phyloP scores from a whole-genome alignment of 2,888 invertebrate species.

The Drosophila macrospina region DNA sequence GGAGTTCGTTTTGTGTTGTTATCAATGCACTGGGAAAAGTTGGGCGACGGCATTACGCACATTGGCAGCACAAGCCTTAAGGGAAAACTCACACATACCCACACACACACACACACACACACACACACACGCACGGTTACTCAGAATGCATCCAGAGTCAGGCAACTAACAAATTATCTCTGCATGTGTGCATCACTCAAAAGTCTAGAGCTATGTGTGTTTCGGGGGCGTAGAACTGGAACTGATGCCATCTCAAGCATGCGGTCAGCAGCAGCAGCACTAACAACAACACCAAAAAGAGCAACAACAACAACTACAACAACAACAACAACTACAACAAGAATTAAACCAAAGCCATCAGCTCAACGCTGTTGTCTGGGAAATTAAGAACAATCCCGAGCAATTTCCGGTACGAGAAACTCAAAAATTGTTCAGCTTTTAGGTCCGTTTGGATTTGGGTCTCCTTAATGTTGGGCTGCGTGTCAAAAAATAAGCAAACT shows the following conservation, averaged over 20 bases:
- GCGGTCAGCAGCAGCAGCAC: slow-evolving; percentile 60
- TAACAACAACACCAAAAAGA: slow-evolving; percentile 25
- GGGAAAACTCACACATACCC: slow-evolving; percentile 31
- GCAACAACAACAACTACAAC: slow-evolving; percentile 19
- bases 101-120: not conserved
- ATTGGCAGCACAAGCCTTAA: slow-evolving; percentile 60
- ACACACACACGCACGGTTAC: slow-evolving; percentile 8
- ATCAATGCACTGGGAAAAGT: slow-evolving; percentile 61
- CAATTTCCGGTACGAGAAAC: slow-evolving; percentile 77
- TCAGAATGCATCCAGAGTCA: slow-evolving; percentile 48
- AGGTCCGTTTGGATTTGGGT: slow-evolving; percentile 27
- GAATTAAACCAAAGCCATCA: slow-evolving; percentile 48
- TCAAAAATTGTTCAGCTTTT: slow-evolving; percentile 67
- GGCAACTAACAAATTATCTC: slow-evolving; percentile 80
- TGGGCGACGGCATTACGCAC: slow-evolving; percentile 65
- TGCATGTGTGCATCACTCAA: slow-evolving; percentile 79
- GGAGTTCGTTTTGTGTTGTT: slow-evolving; percentile 33
- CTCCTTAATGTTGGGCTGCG: slow-evolving; percentile 15
- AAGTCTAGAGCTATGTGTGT: slow-evolving; percentile 59
- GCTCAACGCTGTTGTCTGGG: slow-evolving; percentile 69
- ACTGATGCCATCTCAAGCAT: slow-evolving; percentile 76
- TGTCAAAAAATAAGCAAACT: slow-evolving; percentile 13
- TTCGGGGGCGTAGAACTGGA: slow-evolving; percentile 62
- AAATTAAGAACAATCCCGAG: slow-evolving; percentile 80
- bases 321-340: slow-evolving; percentile 25